These are phyloP conservation scores for Neodiprion fabricii DNA, from an alignment of 1,140 invertebrate genomes.

Conservation along the genomic window DNA sequence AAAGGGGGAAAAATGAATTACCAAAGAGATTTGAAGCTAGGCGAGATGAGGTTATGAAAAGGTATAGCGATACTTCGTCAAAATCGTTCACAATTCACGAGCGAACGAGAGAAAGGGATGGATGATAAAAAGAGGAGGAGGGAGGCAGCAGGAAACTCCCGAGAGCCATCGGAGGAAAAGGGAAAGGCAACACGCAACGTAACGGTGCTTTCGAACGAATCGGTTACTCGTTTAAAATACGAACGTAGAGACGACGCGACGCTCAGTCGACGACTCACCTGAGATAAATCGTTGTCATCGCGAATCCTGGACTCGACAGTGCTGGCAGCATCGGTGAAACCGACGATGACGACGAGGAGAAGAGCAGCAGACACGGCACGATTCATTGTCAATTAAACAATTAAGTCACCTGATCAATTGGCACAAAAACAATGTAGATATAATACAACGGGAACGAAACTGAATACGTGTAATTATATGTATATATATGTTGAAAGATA, in stretches of 20 bases:
- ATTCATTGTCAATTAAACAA: neutral
- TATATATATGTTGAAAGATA: no score
- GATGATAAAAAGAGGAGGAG: no score
- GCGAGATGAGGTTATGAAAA: no score
- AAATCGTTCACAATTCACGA: neutral
- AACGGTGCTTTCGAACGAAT: no score
- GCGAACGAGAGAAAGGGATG: no score
- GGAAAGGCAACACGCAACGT: constrained; percentile 16
- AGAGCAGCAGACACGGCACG: constrained; percentile 14
- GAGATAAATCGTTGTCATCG: constrained; percentile 54
- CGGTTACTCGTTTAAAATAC: no score
- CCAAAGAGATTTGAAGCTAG: no score
- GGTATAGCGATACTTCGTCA: no score
- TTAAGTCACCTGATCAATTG: neutral
- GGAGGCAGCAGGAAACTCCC: neutral
- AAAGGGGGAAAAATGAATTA: no score
- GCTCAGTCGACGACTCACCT: constrained; percentile 43
- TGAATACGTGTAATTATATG: no score
- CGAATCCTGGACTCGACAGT: constrained; percentile 56
- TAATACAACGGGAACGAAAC: no score
- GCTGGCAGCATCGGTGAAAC: constrained; percentile 28
- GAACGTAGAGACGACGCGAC: neutral
- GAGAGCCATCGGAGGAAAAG: constrained; percentile 15
- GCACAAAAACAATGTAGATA: no score
- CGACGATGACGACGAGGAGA: constrained; percentile 27